Percentiles rank a stretch among this genome's conserved stretches.
These are phyloP conservation scores for Tamias sibiricus DNA, from an alignment of 2,113 vertebrate genomes.

Conservation along the genomic window DNA sequence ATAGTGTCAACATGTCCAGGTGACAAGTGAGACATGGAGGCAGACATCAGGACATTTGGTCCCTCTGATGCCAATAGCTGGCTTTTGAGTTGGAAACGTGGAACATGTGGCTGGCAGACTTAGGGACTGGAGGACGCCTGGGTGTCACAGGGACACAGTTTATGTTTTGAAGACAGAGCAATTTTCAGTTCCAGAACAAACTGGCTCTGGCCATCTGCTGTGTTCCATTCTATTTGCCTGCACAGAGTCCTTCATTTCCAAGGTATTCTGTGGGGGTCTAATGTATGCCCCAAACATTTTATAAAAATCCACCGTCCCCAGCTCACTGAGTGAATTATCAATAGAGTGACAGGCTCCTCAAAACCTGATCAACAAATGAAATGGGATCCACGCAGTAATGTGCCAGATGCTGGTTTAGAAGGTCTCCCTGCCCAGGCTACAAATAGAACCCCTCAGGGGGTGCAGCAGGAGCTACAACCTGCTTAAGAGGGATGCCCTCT, in stretches of 20 bases:
- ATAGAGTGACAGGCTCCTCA: not conserved
- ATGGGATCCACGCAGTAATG: not conserved
- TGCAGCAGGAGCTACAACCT: not conserved
- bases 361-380: not conserved
- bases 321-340: not conserved
- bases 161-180: not conserved
- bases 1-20: not conserved
- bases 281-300: not conserved
- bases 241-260: not conserved
- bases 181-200: not conserved
- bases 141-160: not conserved
- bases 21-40: not conserved
- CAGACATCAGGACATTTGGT: not conserved
- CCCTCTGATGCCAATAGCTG: not conserved
- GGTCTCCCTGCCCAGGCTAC: not conserved
- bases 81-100: not conserved
- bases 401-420: not conserved
- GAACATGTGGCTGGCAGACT: not conserved
- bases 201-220: not conserved
- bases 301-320: not conserved
- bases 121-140: not conserved
- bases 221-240: not conserved
- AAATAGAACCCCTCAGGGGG: not conserved
- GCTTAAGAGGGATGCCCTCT: not conserved
- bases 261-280: not conserved